phyloP scores from a whole-genome alignment of 2,113 vertebrate genomes.

The Arothron firmamentum region DNA sequence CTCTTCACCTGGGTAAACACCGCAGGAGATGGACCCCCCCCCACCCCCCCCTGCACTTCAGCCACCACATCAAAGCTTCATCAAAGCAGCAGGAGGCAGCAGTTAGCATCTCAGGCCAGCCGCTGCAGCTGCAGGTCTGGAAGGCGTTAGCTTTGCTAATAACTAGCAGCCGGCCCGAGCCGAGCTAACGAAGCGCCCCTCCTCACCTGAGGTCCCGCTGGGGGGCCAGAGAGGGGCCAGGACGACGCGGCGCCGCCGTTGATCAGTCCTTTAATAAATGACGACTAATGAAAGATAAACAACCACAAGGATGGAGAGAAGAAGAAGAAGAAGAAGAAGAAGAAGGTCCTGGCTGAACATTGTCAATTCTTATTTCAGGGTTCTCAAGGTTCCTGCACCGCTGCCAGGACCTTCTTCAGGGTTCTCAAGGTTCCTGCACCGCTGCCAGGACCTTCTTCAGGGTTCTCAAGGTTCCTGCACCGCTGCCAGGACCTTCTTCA shows the following conservation, averaged over 20 bases:
- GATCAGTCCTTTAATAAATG: slow-evolving; percentile 55
- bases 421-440: too few species aligned
- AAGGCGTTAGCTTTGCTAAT: slow-evolving; percentile 73
- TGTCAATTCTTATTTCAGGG: too few species aligned
- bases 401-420: too few species aligned
- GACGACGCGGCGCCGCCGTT: not conserved
- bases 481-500: too few species aligned
- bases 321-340: too few species aligned
- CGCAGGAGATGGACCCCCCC: too few species aligned
- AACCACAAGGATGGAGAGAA: slow-evolving; percentile 47
- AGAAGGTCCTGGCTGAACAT: too few species aligned
- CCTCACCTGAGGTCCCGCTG: slow-evolving; percentile 41
- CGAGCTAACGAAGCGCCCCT: slow-evolving; percentile 54
- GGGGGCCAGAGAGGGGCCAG: slow-evolving; percentile 41
- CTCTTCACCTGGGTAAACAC: slow-evolving; percentile 67
- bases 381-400: too few species aligned
- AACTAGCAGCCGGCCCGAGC: slow-evolving; percentile 60
- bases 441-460: too few species aligned
- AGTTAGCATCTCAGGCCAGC: slow-evolving; percentile 54
- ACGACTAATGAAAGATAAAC: slow-evolving; percentile 64
- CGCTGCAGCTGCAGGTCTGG: slow-evolving; percentile 60
- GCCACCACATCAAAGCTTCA: slow-evolving; percentile 68
- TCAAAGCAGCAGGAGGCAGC: slow-evolving; percentile 68
- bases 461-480: too few species aligned
- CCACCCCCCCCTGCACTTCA: slow-evolving; percentile 36